Conservation (phyloP, 2,888 invertebrate species). For the Acleris literana region DNA sequence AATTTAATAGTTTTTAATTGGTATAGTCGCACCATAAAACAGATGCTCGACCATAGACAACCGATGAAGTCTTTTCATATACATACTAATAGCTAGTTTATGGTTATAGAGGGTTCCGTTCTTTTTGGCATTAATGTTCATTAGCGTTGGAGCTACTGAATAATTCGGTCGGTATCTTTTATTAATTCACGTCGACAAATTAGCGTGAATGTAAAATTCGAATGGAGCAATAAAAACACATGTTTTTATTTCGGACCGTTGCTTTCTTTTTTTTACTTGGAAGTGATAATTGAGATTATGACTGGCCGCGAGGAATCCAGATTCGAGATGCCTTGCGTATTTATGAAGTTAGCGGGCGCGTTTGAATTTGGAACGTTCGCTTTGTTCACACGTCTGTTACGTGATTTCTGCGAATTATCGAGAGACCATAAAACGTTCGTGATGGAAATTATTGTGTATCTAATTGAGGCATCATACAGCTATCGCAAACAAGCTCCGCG, state of each 20-base stretch:
- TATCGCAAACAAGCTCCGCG: constrained; percentile 36
- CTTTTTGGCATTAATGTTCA: constrained; percentile 76
- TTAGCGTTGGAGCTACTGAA: constrained; percentile 80
- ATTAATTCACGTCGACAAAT: constrained; percentile 78
- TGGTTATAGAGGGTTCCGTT: constrained; percentile 57
- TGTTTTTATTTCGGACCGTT: constrained; percentile 62
- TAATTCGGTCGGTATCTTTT: constrained; percentile 78
- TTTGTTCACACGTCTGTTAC: constrained; percentile 54
- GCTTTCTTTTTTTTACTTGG: constrained; percentile 71
- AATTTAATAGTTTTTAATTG: constrained; percentile 83
- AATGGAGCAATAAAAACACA: constrained; percentile 75
- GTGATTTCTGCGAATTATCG: constrained; percentile 71
- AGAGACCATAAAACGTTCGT: constrained; percentile 55
- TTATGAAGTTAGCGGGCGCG: constrained; percentile 21
- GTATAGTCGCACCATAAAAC: constrained; percentile 76
- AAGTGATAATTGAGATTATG: constrained; percentile 83
- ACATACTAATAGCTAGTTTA: constrained; percentile 69
- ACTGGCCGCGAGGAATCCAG: constrained; percentile 63
- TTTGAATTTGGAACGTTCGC: constrained; percentile 28
- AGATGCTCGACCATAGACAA: constrained; percentile 70
- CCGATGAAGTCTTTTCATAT: constrained; percentile 73
- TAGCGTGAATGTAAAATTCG: constrained; percentile 81
- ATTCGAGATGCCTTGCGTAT: constrained; percentile 65
- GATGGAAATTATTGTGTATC: constrained; percentile 70
- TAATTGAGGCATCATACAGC: constrained; percentile 73